A percentile compares a stretch with the other conserved stretches of the same genome.
phyloP scores from a whole-genome alignment of 2,113 vertebrate genomes.

The Butorides virescens region DNA sequence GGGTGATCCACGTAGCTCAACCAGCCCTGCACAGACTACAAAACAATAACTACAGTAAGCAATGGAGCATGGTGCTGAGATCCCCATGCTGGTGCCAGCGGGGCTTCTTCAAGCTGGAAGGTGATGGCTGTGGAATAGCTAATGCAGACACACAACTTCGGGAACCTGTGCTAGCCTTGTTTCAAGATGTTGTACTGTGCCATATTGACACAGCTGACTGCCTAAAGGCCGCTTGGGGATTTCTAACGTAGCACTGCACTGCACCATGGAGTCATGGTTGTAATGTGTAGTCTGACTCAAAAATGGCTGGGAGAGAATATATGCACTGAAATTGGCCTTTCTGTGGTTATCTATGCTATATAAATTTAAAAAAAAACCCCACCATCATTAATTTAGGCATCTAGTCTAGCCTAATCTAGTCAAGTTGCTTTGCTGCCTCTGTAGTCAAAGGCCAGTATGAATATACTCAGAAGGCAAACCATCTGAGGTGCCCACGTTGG shows the following conservation, averaged over 20 bases:
- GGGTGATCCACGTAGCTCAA: background rate
- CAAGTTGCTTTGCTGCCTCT: background rate
- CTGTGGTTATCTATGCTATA: background rate
- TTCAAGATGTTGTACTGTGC: background rate
- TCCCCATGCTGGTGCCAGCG: fast-evolving
- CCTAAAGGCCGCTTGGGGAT: background rate
- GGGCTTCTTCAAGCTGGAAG: background rate
- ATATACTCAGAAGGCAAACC: background rate
- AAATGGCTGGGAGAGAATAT: background rate
- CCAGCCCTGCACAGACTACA: background rate
- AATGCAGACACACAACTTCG: fast-evolving
- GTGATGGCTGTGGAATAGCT: background rate
- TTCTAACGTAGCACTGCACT: background rate
- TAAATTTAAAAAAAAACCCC: background rate
- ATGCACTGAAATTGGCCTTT: background rate
- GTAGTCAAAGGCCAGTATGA: background rate
- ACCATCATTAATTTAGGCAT: background rate
- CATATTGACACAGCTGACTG: background rate
- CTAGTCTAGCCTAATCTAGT: background rate
- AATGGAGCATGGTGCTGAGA: background rate
- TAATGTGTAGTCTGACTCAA: background rate
- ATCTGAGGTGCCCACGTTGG: background rate
- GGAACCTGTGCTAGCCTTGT: background rate
- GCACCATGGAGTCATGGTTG: background rate
- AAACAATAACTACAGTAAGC: background rate